Conservation (phyloP, 2,888 invertebrate species). For the Spisula subtruncata region DNA sequence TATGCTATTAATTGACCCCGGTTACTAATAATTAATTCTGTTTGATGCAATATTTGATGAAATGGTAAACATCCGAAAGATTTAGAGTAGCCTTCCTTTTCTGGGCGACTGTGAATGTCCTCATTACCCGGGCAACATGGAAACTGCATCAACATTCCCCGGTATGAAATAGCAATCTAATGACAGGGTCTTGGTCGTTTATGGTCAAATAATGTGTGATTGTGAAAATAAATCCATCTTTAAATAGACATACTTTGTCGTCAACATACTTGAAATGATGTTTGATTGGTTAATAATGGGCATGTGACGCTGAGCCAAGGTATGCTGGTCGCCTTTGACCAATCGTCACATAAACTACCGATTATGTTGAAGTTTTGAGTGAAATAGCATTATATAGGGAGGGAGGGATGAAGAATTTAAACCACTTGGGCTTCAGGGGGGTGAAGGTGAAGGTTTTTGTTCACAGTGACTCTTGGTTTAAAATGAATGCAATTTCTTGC, state of each 20-base stretch:
- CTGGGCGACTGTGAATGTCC: not conserved
- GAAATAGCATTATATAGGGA: not conserved
- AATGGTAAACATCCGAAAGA: conserved; percentile 48
- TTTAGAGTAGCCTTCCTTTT: not conserved
- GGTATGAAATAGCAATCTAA: conserved; percentile 33
- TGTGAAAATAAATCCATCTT: conserved; percentile 41
- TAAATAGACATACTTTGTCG: conserved; percentile 39
- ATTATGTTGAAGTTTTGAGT: not conserved
- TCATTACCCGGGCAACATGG: conserved; percentile 39
- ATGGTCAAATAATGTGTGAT: conserved; percentile 57
- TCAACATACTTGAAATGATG: conserved; percentile 40
- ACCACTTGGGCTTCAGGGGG: not conserved
- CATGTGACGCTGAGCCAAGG: not conserved
- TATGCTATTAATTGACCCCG: not conserved
- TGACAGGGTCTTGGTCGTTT: conserved; percentile 45
- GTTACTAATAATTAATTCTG: not conserved
- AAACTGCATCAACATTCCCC: conserved; percentile 44
- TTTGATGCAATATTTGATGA: conserved; percentile 31
- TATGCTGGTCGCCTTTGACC: conserved; percentile 25
- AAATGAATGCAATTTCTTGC: not conserved
- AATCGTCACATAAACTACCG: not conserved
- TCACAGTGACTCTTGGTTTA: not conserved
- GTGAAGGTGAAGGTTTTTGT: not conserved
- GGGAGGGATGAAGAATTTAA: not conserved
- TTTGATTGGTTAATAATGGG: conserved; percentile 48